Percentiles rank a stretch among this genome's conserved stretches.
Conservation (phyloP, 2,797 vertebrate genomes). For the Anas flavirostris region DNA sequence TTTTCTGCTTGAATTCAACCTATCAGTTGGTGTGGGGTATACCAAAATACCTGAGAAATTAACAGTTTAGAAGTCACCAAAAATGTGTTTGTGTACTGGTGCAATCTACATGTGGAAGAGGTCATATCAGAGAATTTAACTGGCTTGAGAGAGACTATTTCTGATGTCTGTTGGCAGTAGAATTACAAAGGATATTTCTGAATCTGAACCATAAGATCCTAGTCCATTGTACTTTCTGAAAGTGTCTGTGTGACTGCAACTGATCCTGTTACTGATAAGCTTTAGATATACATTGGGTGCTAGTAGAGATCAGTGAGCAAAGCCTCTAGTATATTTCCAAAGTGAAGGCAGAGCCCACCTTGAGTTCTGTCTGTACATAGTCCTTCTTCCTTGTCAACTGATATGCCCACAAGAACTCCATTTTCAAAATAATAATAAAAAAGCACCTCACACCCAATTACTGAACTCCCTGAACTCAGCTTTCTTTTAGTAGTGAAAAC, state of each 20-base stretch:
- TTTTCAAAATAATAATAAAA: background rate
- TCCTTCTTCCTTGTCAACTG: background rate
- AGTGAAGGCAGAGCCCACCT: background rate
- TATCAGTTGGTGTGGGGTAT: background rate
- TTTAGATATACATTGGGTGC: background rate
- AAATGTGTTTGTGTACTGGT: background rate
- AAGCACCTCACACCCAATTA: background rate
- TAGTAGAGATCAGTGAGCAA: background rate
- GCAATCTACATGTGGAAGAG: background rate
- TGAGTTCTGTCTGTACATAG: background rate
- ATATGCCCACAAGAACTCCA: background rate
- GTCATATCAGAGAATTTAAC: background rate
- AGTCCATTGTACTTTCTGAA: background rate
- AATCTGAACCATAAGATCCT: background rate
- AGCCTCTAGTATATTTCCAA: background rate
- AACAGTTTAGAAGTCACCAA: background rate
- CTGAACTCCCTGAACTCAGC: background rate
- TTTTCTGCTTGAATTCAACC: background rate
- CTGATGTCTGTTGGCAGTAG: background rate
- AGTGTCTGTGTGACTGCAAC: background rate
- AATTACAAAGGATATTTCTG: background rate
- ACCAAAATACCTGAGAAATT: background rate
- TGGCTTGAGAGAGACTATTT: background rate
- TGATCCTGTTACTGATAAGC: background rate
- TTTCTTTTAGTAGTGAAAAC: background rate